Evolutionary conservation across 2,797 vertebrate genomes (phyloP).

Genomic region (Parauchenoglanis ngamensis): DNA sequence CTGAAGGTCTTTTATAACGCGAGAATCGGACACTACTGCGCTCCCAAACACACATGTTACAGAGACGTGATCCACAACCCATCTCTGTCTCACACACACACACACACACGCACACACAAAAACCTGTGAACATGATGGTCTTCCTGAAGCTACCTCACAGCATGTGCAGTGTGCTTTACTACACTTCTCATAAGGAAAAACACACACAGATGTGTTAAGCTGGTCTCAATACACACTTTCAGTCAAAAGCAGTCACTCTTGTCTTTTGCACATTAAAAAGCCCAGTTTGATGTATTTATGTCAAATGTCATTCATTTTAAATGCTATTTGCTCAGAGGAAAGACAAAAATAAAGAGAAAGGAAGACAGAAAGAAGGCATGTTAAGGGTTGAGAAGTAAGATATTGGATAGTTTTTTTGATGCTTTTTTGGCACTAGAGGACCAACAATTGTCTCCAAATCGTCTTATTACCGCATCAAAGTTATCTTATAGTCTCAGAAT

Average conservation of each 20-base stretch:
- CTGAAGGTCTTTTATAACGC: constrained; percentile 69
- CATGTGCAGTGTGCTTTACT: neutral
- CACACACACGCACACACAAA: constrained; percentile 45
- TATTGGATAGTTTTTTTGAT: neutral
- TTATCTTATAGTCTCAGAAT: neutral
- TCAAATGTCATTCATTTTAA: constrained; percentile 6
- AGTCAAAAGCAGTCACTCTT: neutral
- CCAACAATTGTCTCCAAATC: neutral
- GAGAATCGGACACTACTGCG: constrained; percentile 59
- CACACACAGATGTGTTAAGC: constrained; percentile 9
- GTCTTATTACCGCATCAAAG: neutral
- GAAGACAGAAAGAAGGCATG: neutral
- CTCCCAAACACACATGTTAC: constrained; percentile 63
- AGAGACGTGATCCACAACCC: constrained; percentile 55
- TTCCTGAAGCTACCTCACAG: neutral
- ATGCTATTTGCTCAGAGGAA: neutral
- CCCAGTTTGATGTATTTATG: neutral
- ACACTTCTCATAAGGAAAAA: neutral
- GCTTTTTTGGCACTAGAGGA: neutral
- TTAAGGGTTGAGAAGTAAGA: no score
- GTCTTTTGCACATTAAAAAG: neutral
- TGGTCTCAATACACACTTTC: neutral
- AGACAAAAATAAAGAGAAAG: neutral
- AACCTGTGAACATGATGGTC: constrained; percentile 42
- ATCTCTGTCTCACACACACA: constrained; percentile 21